Evolutionary conservation across 2,888 invertebrate genomes (phyloP).

Genomic region (Nephrotoma flavescens): DNA sequence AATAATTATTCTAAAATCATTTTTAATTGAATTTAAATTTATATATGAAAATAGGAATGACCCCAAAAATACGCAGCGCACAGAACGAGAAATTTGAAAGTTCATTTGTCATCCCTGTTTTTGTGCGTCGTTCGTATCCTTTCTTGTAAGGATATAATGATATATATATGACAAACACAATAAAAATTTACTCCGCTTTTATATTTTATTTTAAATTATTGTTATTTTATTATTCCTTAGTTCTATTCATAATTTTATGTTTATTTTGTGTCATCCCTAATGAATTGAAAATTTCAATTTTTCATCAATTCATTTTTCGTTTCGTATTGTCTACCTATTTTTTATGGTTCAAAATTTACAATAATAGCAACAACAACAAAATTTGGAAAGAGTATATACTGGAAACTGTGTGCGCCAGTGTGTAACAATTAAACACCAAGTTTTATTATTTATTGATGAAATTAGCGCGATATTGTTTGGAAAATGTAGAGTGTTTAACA

Average conservation of each 20-base stretch:
- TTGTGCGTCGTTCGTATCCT: not conserved
- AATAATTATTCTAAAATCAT: not conserved
- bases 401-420: not conserved
- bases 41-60: not conserved
- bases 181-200: not conserved
- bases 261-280: not conserved
- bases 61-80: not conserved
- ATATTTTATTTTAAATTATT: not conserved
- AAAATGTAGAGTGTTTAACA: not conserved
- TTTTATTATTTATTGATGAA: not conserved
- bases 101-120: not conserved
- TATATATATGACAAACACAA: not conserved
- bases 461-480: not conserved
- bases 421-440: not conserved
- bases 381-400: not conserved
- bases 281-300: not conserved
- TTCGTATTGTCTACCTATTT: not conserved
- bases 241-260: not conserved
- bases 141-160: not conserved
- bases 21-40: not conserved
- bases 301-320: not conserved
- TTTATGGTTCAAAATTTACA: not conserved
- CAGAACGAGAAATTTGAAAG: not conserved
- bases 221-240: not conserved
- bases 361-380: not conserved